Base-by-base conservation (phyloP, 2,797 vertebrate genomes). In the Bradypus variegatus region DNA sequence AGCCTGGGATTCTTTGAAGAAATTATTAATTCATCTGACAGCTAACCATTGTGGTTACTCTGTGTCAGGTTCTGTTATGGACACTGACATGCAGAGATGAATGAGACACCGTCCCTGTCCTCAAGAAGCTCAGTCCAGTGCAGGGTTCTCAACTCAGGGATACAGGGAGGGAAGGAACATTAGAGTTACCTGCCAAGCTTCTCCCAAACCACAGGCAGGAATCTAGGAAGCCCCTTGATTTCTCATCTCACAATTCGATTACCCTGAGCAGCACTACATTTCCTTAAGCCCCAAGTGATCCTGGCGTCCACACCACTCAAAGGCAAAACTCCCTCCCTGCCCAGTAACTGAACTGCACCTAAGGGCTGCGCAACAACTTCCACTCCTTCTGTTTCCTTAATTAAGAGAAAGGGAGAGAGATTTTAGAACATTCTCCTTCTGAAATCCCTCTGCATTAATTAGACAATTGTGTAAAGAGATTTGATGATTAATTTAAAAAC, bases 371-470 rank as follows among this genome's bases (percentile, higher is more conserved):
- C 77, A 85, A 75, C n/a, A 89, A 82, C 38, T 25, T 87, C 29
- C 4, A 82, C 64, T 79, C 36, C 29, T 41, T 31, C 45, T 41
- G 11, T 81, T 92, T 92, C 27, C 48, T 86, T 92, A 94, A 88
- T 70, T 38, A 73, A 21, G n/a, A 85, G 65, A 78, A 8, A 81
- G 48, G 19, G 45, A 86, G 29, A 50, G n/a, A 76, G 29, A 90
- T 93, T 93, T 93, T 91, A 91, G 14, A 65, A 85, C 8, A 75
- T 62, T 12, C 6, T 89, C 48, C 38, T 13, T 89, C 60, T 93
- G 45, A 89, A 93, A 89, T 93, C 45, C 58, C 14, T 95, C 72
- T 90, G 78, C 89, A 89, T 95, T 94, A 95, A 94, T 94, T 94
- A 91, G 79, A 87, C 27, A 93, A 89, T 92, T 75, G 41, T 92